Base-by-base conservation (phyloP, 2,797 vertebrate genomes). In the Chaunax sp. region DNA sequence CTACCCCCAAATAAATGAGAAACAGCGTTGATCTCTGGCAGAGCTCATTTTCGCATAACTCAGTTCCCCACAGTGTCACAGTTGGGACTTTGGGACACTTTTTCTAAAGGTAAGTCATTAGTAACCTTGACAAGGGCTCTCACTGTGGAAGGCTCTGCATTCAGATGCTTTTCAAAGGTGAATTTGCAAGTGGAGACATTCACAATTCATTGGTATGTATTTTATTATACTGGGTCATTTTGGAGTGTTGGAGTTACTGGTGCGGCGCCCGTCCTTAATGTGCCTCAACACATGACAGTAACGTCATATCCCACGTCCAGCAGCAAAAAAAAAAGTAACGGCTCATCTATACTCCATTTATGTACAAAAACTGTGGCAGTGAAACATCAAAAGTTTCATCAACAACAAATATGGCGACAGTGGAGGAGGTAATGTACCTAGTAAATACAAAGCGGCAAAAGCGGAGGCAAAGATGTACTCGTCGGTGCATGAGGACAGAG, bases 11-110 rank as follows among this genome's bases (percentile, higher is more conserved):
- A 78, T 71, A 78, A 82, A 82, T 60, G 53, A 81, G 67, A 68
- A 60, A 35, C 38, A 19, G 63, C 75, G 64, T 79, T 81, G 43
- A 80, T 85, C 86, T 82, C 83, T 72, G 72, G 69, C 61, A 37
- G 41, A 16, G 62, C 69, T 80, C 56, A 26, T 76, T 79, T 62
- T 82, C 75, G 83, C 73, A 64, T 51, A 1, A 30, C 50, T 59
- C 56, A 55, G 55, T 71, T 71, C 68, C 71, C 81, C 60, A 38
- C 52, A 65, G 80, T 62, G 56, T 72, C 45, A 58, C 54, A 79
- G 79, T 60, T 64, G 61, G 46, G 67, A 77, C 56, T 66, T 62
- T 75, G 75, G 62, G 44, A 38, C 18, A 2, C 10, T 16, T 65
- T 58, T 59, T 51, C 15, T 30, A 46, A 68, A 72, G 25, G 41